Percentiles rank a stretch among this genome's conserved stretches.
phyloP scores from a whole-genome alignment of 1,140 invertebrate species.

The Acromyrmex charruanus region DNA sequence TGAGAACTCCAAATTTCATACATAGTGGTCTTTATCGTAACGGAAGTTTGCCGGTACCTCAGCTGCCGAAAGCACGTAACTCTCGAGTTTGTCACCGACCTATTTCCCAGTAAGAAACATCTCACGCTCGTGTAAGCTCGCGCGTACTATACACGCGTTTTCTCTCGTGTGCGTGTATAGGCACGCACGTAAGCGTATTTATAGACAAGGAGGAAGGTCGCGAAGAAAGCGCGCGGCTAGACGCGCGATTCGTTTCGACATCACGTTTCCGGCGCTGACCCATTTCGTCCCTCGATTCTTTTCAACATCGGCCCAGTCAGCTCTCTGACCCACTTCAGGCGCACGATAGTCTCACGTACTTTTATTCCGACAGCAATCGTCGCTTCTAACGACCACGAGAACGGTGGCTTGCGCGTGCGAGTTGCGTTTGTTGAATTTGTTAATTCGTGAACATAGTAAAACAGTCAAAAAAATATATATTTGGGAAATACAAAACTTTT shows the following conservation, averaged over 20 bases:
- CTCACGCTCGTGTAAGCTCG: slow-evolving; percentile 61
- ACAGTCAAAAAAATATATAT: neutral
- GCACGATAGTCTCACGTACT: slow-evolving; percentile 60
- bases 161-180: neutral
- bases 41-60: neutral
- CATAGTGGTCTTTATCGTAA: neutral
- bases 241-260: slow-evolving; percentile 77
- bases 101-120: slow-evolving; percentile 68
- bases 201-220: slow-evolving; percentile 81
- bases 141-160: neutral
- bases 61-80: slow-evolving; percentile 48
- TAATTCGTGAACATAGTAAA: slow-evolving; percentile 6
- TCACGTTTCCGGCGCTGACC: slow-evolving; percentile 78
- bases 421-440: neutral
- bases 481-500: neutral
- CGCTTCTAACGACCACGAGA: slow-evolving; percentile 1
- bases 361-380: slow-evolving; percentile 39
- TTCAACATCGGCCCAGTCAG: slow-evolving; percentile 75
- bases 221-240: slow-evolving; percentile 82
- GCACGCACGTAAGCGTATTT: slow-evolving; percentile 66
- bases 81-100: slow-evolving; percentile 62
- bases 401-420: neutral
- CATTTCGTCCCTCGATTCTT: slow-evolving; percentile 79
- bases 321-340: slow-evolving; percentile 73
- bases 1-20: slow-evolving; percentile 10